Conservation (phyloP, 2,113 vertebrate genomes). For the Pelmatolapia mariae region DNA sequence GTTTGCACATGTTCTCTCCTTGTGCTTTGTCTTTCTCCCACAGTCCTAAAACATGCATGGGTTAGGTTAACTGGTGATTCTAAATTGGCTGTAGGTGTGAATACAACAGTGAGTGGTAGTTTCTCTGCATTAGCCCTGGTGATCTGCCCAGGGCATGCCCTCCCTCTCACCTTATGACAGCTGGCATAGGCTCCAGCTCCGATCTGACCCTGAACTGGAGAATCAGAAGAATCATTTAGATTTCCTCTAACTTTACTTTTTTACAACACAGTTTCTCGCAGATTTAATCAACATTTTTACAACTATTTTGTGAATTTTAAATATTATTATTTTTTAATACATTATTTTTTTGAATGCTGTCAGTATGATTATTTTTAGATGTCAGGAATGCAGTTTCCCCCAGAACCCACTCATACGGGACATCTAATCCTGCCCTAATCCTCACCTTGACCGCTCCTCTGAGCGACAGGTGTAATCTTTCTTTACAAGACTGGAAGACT, state of each 20-base stretch:
- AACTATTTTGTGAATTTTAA: not conserved
- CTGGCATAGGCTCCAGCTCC: not conserved
- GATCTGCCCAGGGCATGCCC: not conserved
- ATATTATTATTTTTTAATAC: not conserved
- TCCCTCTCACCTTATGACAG: not conserved
- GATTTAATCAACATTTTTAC: not conserved
- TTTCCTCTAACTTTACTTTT: not conserved
- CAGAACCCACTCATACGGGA: not conserved
- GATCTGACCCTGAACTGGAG: not conserved
- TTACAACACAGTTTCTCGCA: not conserved
- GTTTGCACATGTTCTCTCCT: not conserved
- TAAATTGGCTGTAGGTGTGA: not conserved
- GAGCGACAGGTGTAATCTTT: slow-evolving; percentile 10
- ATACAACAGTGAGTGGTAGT: not conserved
- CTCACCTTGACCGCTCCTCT: slow-evolving; percentile 19
- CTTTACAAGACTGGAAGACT: not conserved
- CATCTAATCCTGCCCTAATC: slow-evolving; percentile 30
- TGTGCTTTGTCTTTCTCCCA: not conserved
- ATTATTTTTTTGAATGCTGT: not conserved
- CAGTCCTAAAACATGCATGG: not conserved
- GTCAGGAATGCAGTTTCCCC: not conserved
- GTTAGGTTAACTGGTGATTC: not conserved
- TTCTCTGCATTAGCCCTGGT: not conserved
- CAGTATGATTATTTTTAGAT: not conserved
- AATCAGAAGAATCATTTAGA: not conserved